These are phyloP conservation scores for Salminus brasiliensis DNA, from an alignment of 2,113 vertebrate genomes.

Conservation along the genomic window DNA sequence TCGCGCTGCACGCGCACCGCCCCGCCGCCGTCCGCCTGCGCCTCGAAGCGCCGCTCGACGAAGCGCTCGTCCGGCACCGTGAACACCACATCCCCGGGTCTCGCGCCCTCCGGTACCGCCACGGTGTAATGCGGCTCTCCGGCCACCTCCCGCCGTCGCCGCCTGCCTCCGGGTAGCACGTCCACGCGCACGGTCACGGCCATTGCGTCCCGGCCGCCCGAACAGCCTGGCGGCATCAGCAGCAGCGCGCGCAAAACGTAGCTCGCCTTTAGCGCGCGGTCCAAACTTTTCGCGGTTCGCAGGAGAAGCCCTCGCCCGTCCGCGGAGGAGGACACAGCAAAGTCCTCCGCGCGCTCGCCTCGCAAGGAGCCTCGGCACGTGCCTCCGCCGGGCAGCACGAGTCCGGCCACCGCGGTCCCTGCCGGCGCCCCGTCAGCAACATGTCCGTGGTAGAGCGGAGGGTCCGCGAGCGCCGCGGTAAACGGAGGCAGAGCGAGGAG, in stretches of 20 bases:
- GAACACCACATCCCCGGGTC: conserved; percentile 81
- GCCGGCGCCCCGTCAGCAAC: conserved; percentile 70
- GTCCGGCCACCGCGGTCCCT: conserved; percentile 68
- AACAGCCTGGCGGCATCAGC: conserved; percentile 58
- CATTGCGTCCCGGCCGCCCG: background rate
- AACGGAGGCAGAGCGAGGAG: conserved; percentile 45
- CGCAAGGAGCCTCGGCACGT: conserved; percentile 59
- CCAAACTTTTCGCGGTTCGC: conserved; percentile 72
- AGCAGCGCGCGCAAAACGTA: conserved; percentile 67
- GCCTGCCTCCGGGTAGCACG: conserved; percentile 16
- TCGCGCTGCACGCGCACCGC: conserved; percentile 80
- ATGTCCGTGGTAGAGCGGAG: conserved; percentile 59
- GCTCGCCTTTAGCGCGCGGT: conserved; percentile 72
- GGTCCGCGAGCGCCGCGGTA: conserved; percentile 46
- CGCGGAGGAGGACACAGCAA: conserved; percentile 56
- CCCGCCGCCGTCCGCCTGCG: conserved; percentile 63
- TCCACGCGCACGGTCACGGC: background rate
- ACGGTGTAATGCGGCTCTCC: conserved; percentile 75
- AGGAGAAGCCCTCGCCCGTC: conserved; percentile 53
- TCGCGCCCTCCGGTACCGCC: conserved; percentile 70
- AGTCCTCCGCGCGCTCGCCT: conserved; percentile 68
- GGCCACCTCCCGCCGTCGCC: conserved; percentile 64
- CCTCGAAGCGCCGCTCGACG: conserved; percentile 78
- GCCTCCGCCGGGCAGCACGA: conserved; percentile 54
- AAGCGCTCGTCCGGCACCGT: conserved; percentile 80